Base-by-base conservation (phyloP, 2,113 vertebrate species). In the Equus przewalskii region DNA sequence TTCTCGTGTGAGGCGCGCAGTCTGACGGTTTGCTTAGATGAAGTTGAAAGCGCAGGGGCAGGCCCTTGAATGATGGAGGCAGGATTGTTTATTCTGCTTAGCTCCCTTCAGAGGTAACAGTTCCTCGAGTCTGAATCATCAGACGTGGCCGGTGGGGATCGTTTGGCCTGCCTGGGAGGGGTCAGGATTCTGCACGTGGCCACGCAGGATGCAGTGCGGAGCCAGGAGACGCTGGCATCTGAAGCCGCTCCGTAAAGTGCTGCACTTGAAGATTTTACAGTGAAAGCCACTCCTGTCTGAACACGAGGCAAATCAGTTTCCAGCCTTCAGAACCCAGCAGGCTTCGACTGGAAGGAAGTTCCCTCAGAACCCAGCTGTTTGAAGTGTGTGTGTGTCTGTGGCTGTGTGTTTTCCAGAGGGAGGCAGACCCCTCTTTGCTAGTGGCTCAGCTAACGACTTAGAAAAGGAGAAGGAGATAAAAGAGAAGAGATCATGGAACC, bases 341-440 rank as follows among this genome's bases (percentile, higher is more conserved):
- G 62, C 73, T 44, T 83, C 91, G 88, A 0, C 26, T 26, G 22
- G 95, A 90, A 96, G 93, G 84, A 97, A 91, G 0, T 88, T 78
- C 84, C 65, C 83, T 95, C 78, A 91, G 96, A 96, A 78, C 73
- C 72, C 33, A 51, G 73, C 75, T 87, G 33, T 97, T 95, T 82
- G 95, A 95, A 94, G 93, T 64, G 28, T 28, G 41, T 72, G 62
- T 65, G 75, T 49, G 67, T 54, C 91, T 64, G 28, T 28, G 41
- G 60, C 54, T 65, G 75, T 49, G 67, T 54, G 24, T 62, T 94
- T 84, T 51, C 80, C 19, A 22, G 89, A 87, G 46, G 30, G 54
- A 91, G 62, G 58, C 56, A 21, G 28, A 41, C 58, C 30, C 64
- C 41, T 56, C 41, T 58, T 62, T 83, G 44, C 24, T 13, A 14